These are phyloP conservation scores for Sander lucioperca DNA, from an alignment of 2,113 vertebrate species.

Conservation along the genomic window DNA sequence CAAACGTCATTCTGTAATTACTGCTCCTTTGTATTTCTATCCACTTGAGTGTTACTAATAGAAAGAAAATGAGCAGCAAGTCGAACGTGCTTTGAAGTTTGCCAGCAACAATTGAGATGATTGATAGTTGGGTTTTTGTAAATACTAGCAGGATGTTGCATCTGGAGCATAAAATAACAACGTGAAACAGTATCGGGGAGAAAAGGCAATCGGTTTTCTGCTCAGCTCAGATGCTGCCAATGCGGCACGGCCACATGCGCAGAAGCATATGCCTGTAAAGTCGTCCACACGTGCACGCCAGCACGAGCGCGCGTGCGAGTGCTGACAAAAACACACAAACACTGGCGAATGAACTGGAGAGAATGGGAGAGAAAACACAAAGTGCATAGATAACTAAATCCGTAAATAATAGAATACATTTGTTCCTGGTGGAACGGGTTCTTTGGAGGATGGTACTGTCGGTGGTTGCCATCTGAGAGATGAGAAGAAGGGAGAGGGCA, in stretches of 20 bases:
- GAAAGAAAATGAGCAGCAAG: constrained; percentile 70
- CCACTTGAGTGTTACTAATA: constrained; percentile 72
- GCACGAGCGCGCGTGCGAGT: too few species aligned
- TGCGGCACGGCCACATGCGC: not conserved
- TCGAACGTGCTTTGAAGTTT: constrained; percentile 62
- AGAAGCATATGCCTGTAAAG: constrained; percentile 31
- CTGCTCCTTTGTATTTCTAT: constrained; percentile 52
- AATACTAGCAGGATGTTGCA: constrained; percentile 55
- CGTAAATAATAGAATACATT: constrained; percentile 70
- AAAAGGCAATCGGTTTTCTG: constrained; percentile 15
- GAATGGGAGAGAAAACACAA: constrained; percentile 23
- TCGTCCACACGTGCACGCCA: not conserved
- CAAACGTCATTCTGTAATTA: constrained; percentile 36
- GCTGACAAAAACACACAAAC: constrained; percentile 32
- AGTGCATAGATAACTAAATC: constrained; percentile 61
- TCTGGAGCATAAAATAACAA: constrained; percentile 51
- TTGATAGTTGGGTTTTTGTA: constrained; percentile 67
- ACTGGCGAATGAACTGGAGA: constrained; percentile 32
- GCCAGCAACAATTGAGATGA: constrained; percentile 73
- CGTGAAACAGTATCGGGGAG: constrained; percentile 35
- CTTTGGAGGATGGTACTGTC: constrained; percentile 47
- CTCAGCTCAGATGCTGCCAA: not conserved
- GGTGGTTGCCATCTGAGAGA: constrained; percentile 54
- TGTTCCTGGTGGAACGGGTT: constrained; percentile 60
- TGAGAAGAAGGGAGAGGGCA: constrained; percentile 3